Evolutionary conservation across 2,113 vertebrate species (phyloP), one percentile per base, ranked within the genome.

Genomic region (Numenius arquata): DNA sequence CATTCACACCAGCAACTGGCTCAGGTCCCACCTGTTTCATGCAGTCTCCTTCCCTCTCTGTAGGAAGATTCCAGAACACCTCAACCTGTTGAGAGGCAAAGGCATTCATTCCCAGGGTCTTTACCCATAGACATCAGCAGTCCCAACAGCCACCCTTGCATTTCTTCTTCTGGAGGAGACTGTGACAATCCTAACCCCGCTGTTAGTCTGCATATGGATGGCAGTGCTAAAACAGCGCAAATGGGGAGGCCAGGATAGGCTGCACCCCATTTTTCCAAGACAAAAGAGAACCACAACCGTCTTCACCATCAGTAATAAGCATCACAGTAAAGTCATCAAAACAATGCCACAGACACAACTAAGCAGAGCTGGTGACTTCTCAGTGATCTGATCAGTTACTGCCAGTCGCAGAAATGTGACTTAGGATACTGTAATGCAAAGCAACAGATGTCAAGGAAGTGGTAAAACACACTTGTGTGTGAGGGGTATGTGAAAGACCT

Each of bases 161-260:
- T 66, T 36, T 86, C 26, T 21, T 76, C 21, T 70, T 26, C 47
- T 85, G 66, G 34, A 67, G 41, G 22, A 86, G 32, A 22, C 22
- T 8, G 13, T 76, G 87, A 58, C 32, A 29, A 16, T 82, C 63
- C 34, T 52, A 38, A 40, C 36, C 41, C 45, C 0, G 0, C 59
- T 81, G 8, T 55, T 50, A 53, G 34, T 32, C 5, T 38, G 12
- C 7, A 2, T 20, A 8, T 0, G 0, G 41, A 26, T 29, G 27
- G 47, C 65, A 73, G 43, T 50, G 38, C 56, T 90, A 30, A 63
- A 85, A 61, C 36, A 74, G 41, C 16, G 18, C 0, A 8, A 70
- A 26, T 29, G 30, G 47, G 68, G 59, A 84, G 38, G 65, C 9
- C 76, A 75, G 34, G 34, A 11, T 32, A 52, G 52, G 52, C 56